These are phyloP conservation scores for Bombus haemorrhoidalis DNA, from an alignment of 1,140 invertebrate genomes.

Conservation along the genomic window DNA sequence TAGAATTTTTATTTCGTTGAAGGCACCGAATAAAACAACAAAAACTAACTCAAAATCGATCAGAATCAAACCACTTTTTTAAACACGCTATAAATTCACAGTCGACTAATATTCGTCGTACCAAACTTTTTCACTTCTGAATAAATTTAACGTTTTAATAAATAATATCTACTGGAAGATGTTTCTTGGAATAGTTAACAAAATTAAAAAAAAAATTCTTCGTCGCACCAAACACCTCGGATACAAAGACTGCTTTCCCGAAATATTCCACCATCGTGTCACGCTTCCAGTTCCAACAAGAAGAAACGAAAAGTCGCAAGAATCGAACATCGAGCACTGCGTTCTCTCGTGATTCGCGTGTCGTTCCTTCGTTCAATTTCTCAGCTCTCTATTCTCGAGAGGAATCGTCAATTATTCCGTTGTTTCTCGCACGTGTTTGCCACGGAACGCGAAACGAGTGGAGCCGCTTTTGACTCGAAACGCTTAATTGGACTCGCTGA, in stretches of 20 bases:
- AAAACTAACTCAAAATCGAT: too few species aligned
- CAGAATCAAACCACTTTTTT: too few species aligned
- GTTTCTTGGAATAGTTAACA: not conserved
- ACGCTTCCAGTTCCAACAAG: too few species aligned
- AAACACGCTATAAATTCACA: too few species aligned
- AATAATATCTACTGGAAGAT: not conserved
- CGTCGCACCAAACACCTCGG: too few species aligned
- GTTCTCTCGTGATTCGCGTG: not conserved
- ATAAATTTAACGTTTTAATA: too few species aligned
- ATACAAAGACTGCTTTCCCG: not conserved
- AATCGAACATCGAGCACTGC: not conserved
- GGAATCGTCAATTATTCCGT: constrained; percentile 17
- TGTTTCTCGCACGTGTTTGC: not conserved
- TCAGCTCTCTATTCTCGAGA: not conserved
- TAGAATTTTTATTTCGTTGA: too few species aligned
- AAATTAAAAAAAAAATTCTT: too few species aligned
- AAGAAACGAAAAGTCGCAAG: not conserved
- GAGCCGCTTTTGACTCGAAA: too few species aligned
- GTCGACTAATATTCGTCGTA: too few species aligned
- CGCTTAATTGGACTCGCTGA: not conserved
- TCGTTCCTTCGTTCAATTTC: not conserved
- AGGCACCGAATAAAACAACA: too few species aligned
- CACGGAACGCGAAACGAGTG: not conserved
- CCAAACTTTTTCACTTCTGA: too few species aligned
- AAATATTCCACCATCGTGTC: not conserved